Percentiles rank a stretch among this genome's conserved stretches.
phyloP scores from a whole-genome alignment of 2,797 vertebrate species.

The Dermochelys coriacea region DNA sequence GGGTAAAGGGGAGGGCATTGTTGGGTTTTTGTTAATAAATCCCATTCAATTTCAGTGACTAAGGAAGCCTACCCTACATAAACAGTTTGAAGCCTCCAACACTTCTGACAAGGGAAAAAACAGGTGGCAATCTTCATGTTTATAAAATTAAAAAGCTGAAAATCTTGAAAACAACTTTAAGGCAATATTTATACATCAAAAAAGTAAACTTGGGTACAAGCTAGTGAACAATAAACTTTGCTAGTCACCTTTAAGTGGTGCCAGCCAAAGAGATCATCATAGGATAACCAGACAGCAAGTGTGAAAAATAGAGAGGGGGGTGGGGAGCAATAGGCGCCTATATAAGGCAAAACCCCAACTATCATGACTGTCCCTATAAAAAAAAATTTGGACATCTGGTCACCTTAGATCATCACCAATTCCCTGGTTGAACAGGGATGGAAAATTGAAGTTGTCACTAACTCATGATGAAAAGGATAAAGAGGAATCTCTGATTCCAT shows the following conservation, averaged over 20 bases:
- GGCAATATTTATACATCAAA: neutral
- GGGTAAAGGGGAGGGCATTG: neutral
- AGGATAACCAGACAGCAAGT: too few relatives aligned
- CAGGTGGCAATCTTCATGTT: neutral
- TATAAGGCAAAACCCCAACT: too few relatives aligned
- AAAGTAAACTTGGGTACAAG: neutral
- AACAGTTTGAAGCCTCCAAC: constrained; percentile 21
- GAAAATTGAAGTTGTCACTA: neutral
- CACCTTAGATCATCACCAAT: neutral
- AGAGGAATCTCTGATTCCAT: neutral
- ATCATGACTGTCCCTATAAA: too few relatives aligned
- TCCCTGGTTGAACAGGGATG: neutral
- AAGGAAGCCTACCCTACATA: constrained; percentile 19
- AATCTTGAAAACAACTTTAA: neutral
- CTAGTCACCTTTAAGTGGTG: neutral
- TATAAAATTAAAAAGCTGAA: neutral
- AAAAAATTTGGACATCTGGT: too few relatives aligned
- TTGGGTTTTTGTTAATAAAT: neutral
- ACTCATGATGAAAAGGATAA: neutral
- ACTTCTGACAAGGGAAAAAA: constrained; percentile 4
- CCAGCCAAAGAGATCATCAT: neutral
- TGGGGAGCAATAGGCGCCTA: too few relatives aligned
- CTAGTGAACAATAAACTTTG: neutral
- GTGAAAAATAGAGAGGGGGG: too few relatives aligned
- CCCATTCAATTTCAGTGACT: neutral